phyloP scores from a whole-genome alignment of 1,140 invertebrate species.

The Heliothis virescens region DNA sequence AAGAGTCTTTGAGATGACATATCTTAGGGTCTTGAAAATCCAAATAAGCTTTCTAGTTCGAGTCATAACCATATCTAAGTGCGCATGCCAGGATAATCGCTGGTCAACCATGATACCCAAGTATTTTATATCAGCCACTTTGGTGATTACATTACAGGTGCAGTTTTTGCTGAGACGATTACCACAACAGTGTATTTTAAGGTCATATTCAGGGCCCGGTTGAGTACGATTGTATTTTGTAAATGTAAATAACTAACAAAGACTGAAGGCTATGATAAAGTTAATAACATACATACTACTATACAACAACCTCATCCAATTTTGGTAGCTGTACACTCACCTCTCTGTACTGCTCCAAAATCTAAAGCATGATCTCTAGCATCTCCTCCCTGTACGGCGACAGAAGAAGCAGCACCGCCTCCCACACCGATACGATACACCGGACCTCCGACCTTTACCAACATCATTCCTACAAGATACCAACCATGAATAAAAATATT shows the following conservation, averaged over 20 bases:
- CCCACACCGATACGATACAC: conserved; percentile 99
- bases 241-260: too few species aligned
- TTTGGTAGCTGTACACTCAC: conserved; percentile 84
- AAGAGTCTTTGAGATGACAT: background rate
- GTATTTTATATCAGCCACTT: background rate
- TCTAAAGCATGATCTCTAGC: conserved; percentile 95
- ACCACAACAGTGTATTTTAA: background rate
- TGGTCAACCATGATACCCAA: conserved; percentile 3
- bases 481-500: background rate
- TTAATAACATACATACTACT: too few species aligned
- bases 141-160: background rate
- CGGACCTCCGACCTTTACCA: conserved; percentile 98
- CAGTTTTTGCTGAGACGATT: background rate
- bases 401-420: conserved; percentile 97
- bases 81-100: background rate
- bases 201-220: background rate
- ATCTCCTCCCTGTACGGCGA: conserved; percentile 96
- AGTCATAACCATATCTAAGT: background rate
- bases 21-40: conserved; percentile 2
- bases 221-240: conserved; percentile 59
- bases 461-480: conserved; percentile 89
- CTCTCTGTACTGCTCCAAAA: conserved; percentile 98
- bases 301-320: too few species aligned
- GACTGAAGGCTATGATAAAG: too few species aligned
- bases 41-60: conserved; percentile 5